Conservation (phyloP, 2,113 vertebrate genomes). For the Ibidorhyncha struthersii region DNA sequence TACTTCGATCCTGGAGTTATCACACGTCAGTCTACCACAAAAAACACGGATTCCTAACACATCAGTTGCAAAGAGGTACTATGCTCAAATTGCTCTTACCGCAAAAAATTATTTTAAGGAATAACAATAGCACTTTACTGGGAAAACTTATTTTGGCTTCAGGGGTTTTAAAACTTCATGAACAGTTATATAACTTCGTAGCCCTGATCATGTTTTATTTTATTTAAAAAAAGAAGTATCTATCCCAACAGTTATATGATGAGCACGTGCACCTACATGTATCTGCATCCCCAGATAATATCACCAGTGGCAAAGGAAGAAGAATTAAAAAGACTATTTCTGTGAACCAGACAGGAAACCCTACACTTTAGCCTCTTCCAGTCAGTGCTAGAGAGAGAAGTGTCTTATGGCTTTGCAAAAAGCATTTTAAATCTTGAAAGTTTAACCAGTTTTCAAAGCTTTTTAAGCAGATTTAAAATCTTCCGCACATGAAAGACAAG, state of each 20-base stretch:
- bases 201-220: background rate
- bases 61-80: background rate
- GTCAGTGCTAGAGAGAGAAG: background rate
- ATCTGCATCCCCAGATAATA: background rate
- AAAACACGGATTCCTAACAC: background rate
- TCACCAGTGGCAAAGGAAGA: background rate
- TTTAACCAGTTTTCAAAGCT: background rate
- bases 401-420: background rate
- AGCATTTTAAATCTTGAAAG: background rate
- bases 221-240: background rate
- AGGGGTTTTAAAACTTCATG: background rate
- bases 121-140: background rate
- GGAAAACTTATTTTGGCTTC: background rate
- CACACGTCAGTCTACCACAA: background rate
- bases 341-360: conserved; percentile 44
- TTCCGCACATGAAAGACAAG: fast-evolving
- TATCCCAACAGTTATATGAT: background rate
- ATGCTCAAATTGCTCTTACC: background rate
- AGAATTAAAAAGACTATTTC: background rate
- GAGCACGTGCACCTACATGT: background rate
- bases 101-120: background rate
- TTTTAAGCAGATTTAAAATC: background rate
- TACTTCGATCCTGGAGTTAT: background rate
- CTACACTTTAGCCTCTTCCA: background rate
- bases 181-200: background rate